Base-by-base conservation (phyloP, 1,140 invertebrate species). In the Melitaea cinxia region DNA sequence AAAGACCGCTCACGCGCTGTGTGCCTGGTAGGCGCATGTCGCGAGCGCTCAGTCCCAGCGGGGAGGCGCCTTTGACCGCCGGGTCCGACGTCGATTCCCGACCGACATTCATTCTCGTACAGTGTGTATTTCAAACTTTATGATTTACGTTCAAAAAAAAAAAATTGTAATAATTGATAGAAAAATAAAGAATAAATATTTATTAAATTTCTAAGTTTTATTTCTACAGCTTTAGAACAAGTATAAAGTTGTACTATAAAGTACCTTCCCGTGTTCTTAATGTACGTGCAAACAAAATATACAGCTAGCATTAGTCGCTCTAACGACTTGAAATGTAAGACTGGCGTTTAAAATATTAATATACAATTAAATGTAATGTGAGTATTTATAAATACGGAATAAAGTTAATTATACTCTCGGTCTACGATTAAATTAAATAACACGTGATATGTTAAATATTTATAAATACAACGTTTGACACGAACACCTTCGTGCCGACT, bases 1-100 rank as follows among this genome's bases (percentile, higher is more conserved):
- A 75, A 76, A 72, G 70, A 68, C 65, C 65, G 65, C 71, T 72
- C 75, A 68, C 79, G 73, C 56, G 55, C 70, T 78, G 77, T 61
- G 61, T 64, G 68, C 75, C 72, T 81, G 75, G 81, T 83, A 81
- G 77, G 73, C 71, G 70, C 77, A 77, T 77, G 78, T 78, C 72
- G 72, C 72, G 68, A 65, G 58, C 75, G 75, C 72, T 47, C 72
- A 50, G 65, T 45, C 77, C 14, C 78, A 73, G 72, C 77, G 64
- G 77, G 77, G 53, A n/a, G 45, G 58, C 68, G 50, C 53, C 72
- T 78, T 76, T 77, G 68, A 68, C 59, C 65, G 53, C 54, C 55
- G 57, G 50, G 58, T 68, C 70, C 68, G 65, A 69, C 65, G 70
- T 72, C 68, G 68, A 74, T 72, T 71, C 53, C 58, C 54, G 57